Evolutionary conservation across 1,140 invertebrate genomes (phyloP).

Genomic region (Drosophila oshimai): DNA sequence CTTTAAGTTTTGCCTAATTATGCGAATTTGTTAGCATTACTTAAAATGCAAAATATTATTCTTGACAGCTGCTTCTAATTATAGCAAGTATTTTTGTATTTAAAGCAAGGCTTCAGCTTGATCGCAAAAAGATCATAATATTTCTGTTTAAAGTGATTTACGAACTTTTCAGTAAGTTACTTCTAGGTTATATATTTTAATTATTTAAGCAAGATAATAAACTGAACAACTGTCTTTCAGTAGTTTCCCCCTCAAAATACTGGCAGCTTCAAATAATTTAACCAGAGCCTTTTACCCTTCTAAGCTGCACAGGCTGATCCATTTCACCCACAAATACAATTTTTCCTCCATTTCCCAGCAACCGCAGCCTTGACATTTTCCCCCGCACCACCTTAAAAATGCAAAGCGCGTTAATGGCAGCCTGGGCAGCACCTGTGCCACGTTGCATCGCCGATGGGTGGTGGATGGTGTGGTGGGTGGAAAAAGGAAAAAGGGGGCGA

Average conservation of each 20-base stretch:
- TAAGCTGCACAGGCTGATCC: constrained; percentile 22
- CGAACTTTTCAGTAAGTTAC: no score
- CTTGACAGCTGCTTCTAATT: neutral
- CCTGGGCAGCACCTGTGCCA: constrained; percentile 32
- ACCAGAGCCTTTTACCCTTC: neutral
- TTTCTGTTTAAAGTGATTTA: no score
- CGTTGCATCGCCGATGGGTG: no score
- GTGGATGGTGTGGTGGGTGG: neutral
- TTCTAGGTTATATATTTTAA: no score
- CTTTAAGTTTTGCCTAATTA: constrained; percentile 38
- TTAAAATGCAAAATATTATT: neutral
- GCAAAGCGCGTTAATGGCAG: constrained; percentile 57
- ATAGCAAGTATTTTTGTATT: neutral
- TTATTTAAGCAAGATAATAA: no score
- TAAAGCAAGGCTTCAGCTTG: neutral
- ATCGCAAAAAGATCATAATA: no score
- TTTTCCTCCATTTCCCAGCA: constrained; percentile 31
- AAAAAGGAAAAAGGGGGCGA: neutral
- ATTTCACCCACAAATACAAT: constrained; percentile 41
- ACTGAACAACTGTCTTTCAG: no score
- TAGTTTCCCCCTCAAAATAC: neutral
- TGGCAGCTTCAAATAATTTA: neutral
- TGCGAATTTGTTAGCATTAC: neutral
- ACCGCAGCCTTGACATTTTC: constrained; percentile 37
- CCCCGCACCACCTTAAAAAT: constrained; percentile 28